A percentile compares a stretch with the other conserved stretches of the same genome.
These are phyloP conservation scores for Chamaea fasciata DNA, from an alignment of 2,113 vertebrate species.

Conservation along the genomic window DNA sequence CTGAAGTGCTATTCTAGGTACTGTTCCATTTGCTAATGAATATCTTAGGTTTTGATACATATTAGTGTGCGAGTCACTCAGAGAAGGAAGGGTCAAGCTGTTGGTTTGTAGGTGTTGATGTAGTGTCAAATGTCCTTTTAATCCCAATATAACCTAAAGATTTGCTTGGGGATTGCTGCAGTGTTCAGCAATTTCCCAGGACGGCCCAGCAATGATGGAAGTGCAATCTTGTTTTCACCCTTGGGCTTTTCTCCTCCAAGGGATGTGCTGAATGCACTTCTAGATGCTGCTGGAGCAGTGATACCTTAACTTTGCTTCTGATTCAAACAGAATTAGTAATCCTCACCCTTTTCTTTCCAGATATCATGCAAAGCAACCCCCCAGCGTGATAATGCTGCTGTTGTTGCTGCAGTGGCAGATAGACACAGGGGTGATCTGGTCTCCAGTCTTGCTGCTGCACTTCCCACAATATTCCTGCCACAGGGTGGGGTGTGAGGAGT, in stretches of 20 bases:
- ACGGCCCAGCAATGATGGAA: background rate
- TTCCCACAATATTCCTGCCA: background rate
- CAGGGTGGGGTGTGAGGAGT: background rate
- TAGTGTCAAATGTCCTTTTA: background rate
- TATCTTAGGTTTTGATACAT: background rate
- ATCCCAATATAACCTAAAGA: background rate
- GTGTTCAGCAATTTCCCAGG: background rate
- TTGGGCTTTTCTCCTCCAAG: background rate
- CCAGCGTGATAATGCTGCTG: rapidly evolving
- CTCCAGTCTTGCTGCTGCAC: background rate
- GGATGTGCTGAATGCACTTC: rapidly evolving
- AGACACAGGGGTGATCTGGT: background rate
- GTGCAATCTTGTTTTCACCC: background rate
- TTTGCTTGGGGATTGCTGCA: background rate
- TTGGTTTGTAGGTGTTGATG: background rate
- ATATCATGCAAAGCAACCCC: background rate
- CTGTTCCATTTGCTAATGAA: background rate
- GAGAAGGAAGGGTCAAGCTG: background rate
- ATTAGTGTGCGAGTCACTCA: background rate
- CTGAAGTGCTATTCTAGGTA: background rate
- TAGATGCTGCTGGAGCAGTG: background rate
- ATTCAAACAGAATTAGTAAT: background rate
- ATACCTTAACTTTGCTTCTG: background rate
- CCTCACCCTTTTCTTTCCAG: background rate
- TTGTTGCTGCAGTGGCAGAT: background rate